phyloP scores from a whole-genome alignment of 2,797 vertebrate species.

The Falco concolor region DNA sequence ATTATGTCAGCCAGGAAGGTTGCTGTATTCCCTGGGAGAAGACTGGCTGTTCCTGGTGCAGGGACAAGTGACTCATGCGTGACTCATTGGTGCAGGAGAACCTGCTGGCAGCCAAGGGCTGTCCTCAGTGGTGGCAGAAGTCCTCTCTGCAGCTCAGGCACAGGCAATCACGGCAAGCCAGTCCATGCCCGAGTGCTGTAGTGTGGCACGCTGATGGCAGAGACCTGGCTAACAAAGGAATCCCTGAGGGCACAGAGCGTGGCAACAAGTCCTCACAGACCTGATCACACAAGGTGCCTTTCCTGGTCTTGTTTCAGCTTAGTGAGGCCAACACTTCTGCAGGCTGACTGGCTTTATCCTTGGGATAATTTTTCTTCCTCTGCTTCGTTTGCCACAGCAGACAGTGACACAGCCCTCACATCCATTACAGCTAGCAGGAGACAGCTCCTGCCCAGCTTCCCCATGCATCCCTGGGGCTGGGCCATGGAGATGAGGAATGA shows the following conservation, averaged over 20 bases:
- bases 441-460: background rate
- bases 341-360: background rate
- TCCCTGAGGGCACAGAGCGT: too few relatives aligned
- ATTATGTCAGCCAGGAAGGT: conserved; percentile 21
- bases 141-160: background rate
- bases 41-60: conserved; percentile 65
- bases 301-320: background rate
- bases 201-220: background rate
- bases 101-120: background rate
- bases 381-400: background rate
- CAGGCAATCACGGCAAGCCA: background rate
- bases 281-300: background rate
- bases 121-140: background rate
- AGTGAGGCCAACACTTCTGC: background rate
- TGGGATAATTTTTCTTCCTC: background rate
- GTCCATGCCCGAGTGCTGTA: rapidly evolving
- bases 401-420: background rate
- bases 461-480: background rate
- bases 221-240: background rate
- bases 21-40: conserved; percentile 21
- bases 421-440: background rate
- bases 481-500: background rate
- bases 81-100: conserved; percentile 49
- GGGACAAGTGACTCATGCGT: conserved; percentile 40
- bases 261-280: background rate